Percentiles rank a stretch among this genome's conserved stretches.
Conservation (phyloP, 35 echinoderm and acorn worm species). For the Apostichopus japonicus region DNA sequence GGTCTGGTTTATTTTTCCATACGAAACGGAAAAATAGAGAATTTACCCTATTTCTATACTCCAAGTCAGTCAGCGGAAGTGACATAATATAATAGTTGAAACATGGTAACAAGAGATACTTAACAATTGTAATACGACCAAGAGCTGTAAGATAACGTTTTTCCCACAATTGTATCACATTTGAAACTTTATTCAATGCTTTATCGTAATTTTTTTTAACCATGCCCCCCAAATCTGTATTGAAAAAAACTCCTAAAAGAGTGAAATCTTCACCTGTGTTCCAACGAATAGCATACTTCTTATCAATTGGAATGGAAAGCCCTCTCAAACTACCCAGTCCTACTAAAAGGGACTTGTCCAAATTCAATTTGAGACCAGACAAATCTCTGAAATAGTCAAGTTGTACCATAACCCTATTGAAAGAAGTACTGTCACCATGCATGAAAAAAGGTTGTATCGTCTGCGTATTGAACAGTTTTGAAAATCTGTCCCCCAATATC, state of each 20-base stretch:
- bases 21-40: not conserved
- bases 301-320: not conserved
- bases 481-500: not conserved
- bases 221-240: not conserved
- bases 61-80: not conserved
- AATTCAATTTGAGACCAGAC: not conserved
- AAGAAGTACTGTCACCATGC: not conserved
- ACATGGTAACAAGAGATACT: not conserved
- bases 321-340: not conserved
- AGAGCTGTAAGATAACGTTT: not conserved
- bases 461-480: slow-evolving; percentile 9
- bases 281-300: not conserved
- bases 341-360: not conserved
- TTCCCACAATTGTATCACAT: not conserved
- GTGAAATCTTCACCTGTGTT: not conserved
- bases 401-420: not conserved
- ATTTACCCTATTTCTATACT: not conserved
- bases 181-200: not conserved
- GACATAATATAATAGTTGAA: not conserved
- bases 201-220: not conserved
- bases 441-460: slow-evolving; percentile 25
- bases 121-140: not conserved
- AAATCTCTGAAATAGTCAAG: not conserved
- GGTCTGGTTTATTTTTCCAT: not conserved
- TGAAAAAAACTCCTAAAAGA: not conserved